Evolutionary conservation across 2,888 invertebrate species (phyloP), one percentile per base, ranked within the genome.

Genomic region (Catonia carolina): DNA sequence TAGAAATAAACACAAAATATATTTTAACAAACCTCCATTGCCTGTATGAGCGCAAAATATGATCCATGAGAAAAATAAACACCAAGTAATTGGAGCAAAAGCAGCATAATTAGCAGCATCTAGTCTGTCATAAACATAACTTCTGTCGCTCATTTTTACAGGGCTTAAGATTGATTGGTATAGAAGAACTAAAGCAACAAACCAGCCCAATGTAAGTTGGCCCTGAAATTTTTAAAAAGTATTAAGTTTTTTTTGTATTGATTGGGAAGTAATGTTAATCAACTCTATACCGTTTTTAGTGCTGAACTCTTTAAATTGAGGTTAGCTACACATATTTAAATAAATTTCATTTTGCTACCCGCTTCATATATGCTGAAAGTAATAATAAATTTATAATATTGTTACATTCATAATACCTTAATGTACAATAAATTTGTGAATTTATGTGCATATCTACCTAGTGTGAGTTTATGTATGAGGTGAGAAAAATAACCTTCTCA

Each of bases 31-130:
- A 80, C 80, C 77, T 69, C 71, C 73, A 66, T 83, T 78, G 61
- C 81, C 82, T 58, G 79, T 77, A 61, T 84, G 81, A 2, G 80
- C 77, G 31, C 79, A 77, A 66, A 82, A 79, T 27, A 83, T 80
- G 17, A 83, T 72, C 85, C 85, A 85, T n/a, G 75, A 78, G 64
- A 84, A 83, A 59, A 81, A 74, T 14, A 77, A 71, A 63, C 83
- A 83, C 84, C 85, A 85, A 14, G 80, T 78, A 55, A 84, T 81
- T 0, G 85, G 84, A 2, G 83, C 80, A 63, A 84, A 81, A 2
- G 85, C 84, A 12, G 84, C 83, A 66, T 85, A 85, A 65, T 77
- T 76, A 2, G 84, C 84, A 0, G 83, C 83, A 69, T 84, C 80
- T 2, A 74, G 71, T 1, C 81, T 75, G 66, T 81, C 77, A 63